These are phyloP conservation scores for Pipa parva DNA, from an alignment of 2,113 vertebrate species.

Conservation along the genomic window DNA sequence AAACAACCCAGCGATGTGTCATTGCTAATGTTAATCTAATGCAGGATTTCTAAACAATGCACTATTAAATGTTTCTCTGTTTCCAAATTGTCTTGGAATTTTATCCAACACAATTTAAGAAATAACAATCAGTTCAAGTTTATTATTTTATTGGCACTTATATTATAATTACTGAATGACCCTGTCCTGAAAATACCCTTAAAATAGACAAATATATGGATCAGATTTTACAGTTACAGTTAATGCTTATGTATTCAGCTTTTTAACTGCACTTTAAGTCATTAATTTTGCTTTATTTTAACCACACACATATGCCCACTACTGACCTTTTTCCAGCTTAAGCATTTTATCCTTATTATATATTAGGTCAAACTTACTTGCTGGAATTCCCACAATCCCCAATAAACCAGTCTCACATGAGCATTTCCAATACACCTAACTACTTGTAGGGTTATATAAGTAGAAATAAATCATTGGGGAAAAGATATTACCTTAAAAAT, in stretches of 20 bases:
- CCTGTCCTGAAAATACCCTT: slow-evolving; percentile 7
- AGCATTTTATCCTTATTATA: too few species aligned
- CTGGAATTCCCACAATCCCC: too few species aligned
- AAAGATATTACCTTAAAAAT: too few species aligned
- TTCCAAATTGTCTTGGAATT: slow-evolving; percentile 11
- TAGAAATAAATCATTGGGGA: too few species aligned
- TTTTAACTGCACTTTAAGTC: slow-evolving; percentile 7
- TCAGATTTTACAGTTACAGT: slow-evolving; percentile 8
- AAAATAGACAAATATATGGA: neutral
- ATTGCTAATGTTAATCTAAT: slow-evolving; percentile 56
- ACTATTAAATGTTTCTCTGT: neutral
- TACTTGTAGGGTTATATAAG: too few species aligned
- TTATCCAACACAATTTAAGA: slow-evolving; percentile 5
- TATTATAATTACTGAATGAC: slow-evolving; percentile 22
- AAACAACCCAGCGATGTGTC: slow-evolving; percentile 46
- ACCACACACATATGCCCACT: too few species aligned
- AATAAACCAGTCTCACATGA: too few species aligned
- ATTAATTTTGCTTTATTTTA: slow-evolving; percentile 6
- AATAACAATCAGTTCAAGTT: slow-evolving; percentile 11
- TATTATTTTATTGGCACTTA: slow-evolving; percentile 17
- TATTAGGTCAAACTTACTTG: too few species aligned
- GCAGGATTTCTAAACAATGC: slow-evolving; percentile 44
- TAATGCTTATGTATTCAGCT: neutral
- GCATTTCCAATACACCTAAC: too few species aligned
- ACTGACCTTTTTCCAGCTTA: too few species aligned